phyloP scores from a whole-genome alignment of 2,797 vertebrate species.

The Apogon talboti region DNA sequence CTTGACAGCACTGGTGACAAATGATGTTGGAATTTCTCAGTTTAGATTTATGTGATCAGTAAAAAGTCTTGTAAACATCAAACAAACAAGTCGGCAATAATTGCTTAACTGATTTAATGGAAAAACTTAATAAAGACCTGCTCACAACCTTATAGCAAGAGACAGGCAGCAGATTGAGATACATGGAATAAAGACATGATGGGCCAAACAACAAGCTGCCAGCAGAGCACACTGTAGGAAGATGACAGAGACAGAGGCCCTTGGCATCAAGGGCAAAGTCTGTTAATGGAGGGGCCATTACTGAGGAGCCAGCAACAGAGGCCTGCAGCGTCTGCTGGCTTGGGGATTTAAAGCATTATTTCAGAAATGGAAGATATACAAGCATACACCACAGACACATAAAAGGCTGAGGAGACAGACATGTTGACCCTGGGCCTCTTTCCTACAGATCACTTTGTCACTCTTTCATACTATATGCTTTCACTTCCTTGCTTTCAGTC shows the following conservation, averaged over 20 bases:
- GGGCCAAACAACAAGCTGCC: conserved; percentile 52
- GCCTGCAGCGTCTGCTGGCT: conserved; percentile 42
- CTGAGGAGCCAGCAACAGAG: conserved; percentile 43
- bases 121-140: conserved; percentile 28
- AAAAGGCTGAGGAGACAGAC: conserved; percentile 45
- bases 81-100: neutral
- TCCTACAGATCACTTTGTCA: conserved; percentile 33
- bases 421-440: conserved; percentile 56
- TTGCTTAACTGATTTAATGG: neutral
- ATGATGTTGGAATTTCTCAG: neutral
- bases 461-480: conserved; percentile 21
- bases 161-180: conserved; percentile 70
- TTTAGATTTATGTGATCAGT: neutral
- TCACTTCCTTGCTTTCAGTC: conserved; percentile 18
- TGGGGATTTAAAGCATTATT: conserved; percentile 70
- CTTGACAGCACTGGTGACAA: neutral
- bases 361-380: conserved; percentile 65
- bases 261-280: conserved; percentile 44
- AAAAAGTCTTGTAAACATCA: neutral
- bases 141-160: conserved; percentile 30
- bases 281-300: conserved; percentile 43
- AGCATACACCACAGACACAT: conserved; percentile 57
- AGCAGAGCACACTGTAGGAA: conserved; percentile 26
- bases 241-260: conserved; percentile 38
- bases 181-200: conserved; percentile 36